phyloP scores from a whole-genome alignment of 1,140 invertebrate species.

The Choristoneura fumiferana region DNA sequence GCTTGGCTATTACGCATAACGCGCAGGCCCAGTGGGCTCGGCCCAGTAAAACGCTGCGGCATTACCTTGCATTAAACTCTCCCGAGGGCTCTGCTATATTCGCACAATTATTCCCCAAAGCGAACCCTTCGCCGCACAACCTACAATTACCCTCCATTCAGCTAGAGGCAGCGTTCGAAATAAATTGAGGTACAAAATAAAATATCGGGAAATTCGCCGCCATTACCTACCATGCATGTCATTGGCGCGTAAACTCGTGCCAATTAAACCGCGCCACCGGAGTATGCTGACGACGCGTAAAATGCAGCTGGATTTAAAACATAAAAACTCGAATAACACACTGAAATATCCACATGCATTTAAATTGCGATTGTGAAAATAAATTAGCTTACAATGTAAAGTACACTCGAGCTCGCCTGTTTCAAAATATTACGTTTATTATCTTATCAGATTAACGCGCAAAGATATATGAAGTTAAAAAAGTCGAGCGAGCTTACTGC shows the following conservation, averaged over 20 bases:
- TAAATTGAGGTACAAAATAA: slow-evolving; percentile 62
- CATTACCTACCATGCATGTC: slow-evolving; percentile 47
- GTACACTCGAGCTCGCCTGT: slow-evolving; percentile 26
- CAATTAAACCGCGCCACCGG: slow-evolving; percentile 30
- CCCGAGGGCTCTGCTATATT: slow-evolving; percentile 61
- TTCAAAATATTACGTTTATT: neutral
- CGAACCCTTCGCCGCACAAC: slow-evolving; percentile 63
- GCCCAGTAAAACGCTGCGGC: slow-evolving; percentile 52
- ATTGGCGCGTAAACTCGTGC: slow-evolving; percentile 30
- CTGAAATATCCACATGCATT: slow-evolving; percentile 23
- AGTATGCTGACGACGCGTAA: slow-evolving; percentile 22
- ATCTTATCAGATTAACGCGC: too few species aligned
- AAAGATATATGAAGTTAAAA: neutral
- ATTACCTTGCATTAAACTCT: slow-evolving; percentile 72
- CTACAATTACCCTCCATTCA: slow-evolving; percentile 73
- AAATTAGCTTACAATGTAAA: slow-evolving; percentile 28
- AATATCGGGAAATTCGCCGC: slow-evolving; percentile 60
- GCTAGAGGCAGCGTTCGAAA: slow-evolving; percentile 59
- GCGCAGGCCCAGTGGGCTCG: slow-evolving; percentile 29
- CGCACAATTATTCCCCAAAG: slow-evolving; percentile 73
- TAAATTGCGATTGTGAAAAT: slow-evolving; percentile 29
- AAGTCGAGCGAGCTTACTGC: slow-evolving; percentile 34
- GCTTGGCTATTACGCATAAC: slow-evolving; percentile 47
- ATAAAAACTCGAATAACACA: slow-evolving; percentile 20
- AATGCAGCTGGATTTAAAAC: slow-evolving; percentile 35